Evolutionary conservation across 2,888 invertebrate genomes (phyloP), one percentile per base, ranked within the genome.

Genomic region (Tridacna gigas): DNA sequence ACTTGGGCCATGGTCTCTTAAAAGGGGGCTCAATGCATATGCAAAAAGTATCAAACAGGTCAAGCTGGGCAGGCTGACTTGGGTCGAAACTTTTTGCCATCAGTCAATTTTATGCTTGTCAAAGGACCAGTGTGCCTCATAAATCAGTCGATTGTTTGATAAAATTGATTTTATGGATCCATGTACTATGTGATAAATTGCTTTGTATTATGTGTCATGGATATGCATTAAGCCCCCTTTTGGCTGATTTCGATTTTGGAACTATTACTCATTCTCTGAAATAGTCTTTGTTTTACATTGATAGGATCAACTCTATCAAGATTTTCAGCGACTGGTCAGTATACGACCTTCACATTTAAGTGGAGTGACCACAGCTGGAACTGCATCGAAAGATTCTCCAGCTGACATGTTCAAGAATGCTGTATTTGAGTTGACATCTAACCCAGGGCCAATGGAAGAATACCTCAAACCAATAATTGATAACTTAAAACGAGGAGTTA

Each of bases 361-460:
- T 65, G 81, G 77, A 25, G 80, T 76, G 56, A 75, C 78, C 7
- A 74, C 82, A 7, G 65, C 80, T 26, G 86, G 82, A 13, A 67
- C 84, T 28, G 61, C 77, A n/a, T 82, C 84, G 13, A 76, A 79
- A 37, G 77, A 79, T 45, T 78, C 82, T 56, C 74, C 86, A 37
- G 83, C 89, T 26, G 88, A 89, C 47, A 80, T 86, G 65, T 91
- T 93, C 74, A 89, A 89, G 71, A 79, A 89, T 71, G 89, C 89
- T 12, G 84, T 94, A 67, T 91, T 89, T 84, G 80, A 91, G 47
- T 90, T 94, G 66, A 94, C 92, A 37, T 91, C 92, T n/a, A 89
- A 92, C 69, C 94, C 94, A 4, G 94, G 92, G 26, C 92, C 91
- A 77, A 90, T 94, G 82, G 93, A 93, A 82, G 92, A 92, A 56